Base-by-base conservation (phyloP, 1,140 invertebrate species). In the Bombyx mori region DNA sequence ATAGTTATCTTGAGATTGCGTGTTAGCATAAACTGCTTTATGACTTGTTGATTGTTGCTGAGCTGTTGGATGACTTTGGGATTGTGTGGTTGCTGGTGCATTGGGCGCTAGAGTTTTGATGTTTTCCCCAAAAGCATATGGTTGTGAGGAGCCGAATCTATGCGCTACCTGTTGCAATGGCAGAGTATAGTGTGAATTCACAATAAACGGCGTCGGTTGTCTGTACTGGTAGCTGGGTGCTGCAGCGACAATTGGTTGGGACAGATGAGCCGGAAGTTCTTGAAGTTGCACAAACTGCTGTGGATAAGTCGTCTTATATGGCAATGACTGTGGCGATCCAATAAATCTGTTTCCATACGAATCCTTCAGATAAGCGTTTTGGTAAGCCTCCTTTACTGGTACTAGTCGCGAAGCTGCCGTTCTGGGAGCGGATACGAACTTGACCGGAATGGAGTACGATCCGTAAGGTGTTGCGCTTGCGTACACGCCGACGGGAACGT, bases 201-300 rank as follows among this genome's bases (percentile, higher is more conserved):
- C 73, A 61, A 77, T 75, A 58, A 79, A 79, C 2, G 75, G 69
- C 0, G 71, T 64, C 3, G 65, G 52, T 56, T 75, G 78, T 47
- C 73, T 77, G 44, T 73, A 71, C 46, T 82, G 78, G 42, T 64
- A 68, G 56, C 51, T 69, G 1, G 80, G 69, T 6, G 68, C 58
- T 1, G 76, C 73, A 0, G 72, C 66, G 9, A 79, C 68, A 43
- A 86, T 52, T 1, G 83, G 83, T 56, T 85, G 80, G 10, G 77
- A 68, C 7, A 86, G 66, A 69, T 86, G 82, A 22, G 72, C 65
- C 1, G 83, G 83, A 7, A 86, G 49, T 52, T 73, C 77, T 67
- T 86, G 83, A 6, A 86, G 57, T 51, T 72, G 70, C n/a, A 86
- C 71, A 63, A 71, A 86, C 58, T 86, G 79, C 58, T 85, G 80